phyloP scores from a whole-genome alignment of 1,140 invertebrate genomes.

The Temnothorax curvispinosus region DNA sequence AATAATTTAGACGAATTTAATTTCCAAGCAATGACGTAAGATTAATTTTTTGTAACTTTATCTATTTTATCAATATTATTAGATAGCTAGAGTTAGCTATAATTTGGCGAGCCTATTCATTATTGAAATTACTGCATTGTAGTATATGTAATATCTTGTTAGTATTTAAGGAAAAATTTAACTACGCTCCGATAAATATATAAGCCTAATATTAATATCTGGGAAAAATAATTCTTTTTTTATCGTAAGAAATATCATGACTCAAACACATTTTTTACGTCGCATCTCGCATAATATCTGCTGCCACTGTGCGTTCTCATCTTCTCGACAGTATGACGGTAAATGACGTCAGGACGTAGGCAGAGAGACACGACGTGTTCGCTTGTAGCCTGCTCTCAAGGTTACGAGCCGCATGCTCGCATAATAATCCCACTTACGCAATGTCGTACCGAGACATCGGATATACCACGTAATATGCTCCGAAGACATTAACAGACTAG shows the following conservation, averaged over 20 bases:
- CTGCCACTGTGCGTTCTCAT: conserved; percentile 12
- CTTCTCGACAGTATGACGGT: not conserved
- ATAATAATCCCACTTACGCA: conserved; percentile 70
- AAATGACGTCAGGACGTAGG: conserved; percentile 46
- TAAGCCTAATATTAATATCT: not conserved
- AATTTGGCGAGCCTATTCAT: no score
- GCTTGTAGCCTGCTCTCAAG: conserved; percentile 62
- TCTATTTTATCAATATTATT: no score
- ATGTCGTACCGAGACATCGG: conserved; percentile 36
- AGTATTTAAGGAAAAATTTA: no score
- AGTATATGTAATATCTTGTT: no score
- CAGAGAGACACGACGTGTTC: conserved; percentile 35
- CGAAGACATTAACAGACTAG: conserved; percentile 25
- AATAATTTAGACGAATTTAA: not conserved
- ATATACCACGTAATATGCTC: conserved; percentile 27
- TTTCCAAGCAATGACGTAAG: not conserved
- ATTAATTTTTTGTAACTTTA: not conserved
- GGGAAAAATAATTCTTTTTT: not conserved
- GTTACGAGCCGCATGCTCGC: conserved; percentile 49
- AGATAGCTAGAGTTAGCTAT: no score
- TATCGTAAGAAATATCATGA: not conserved
- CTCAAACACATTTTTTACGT: not conserved
- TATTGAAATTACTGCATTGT: no score
- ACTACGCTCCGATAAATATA: no score
- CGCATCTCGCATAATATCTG: not conserved